Base-by-base conservation (phyloP, 2,113 vertebrate species). In the Hemichromis elongatus region DNA sequence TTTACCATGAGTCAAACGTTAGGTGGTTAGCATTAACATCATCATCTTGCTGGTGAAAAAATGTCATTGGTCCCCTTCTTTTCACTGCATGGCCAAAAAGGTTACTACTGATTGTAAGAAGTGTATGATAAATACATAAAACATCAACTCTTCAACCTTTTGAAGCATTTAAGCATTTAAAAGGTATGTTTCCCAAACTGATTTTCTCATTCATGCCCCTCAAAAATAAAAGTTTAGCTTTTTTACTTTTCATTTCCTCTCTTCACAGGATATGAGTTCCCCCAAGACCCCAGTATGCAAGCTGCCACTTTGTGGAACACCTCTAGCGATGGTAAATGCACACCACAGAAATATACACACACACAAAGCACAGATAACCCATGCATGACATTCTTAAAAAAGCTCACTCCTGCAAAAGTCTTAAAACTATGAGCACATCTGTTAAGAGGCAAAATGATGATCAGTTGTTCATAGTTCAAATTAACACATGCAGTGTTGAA, bases 271-370 rank as follows among this genome's bases (percentile, higher is more conserved):
- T 97, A 94, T 28, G 98, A 98, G 70, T 91, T 96, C 88, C 95
- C 96, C 5, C 87, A 96, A 63, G 96, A 96, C 93, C 96, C 96
- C 82, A 97, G 96, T 90, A 95, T 97, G 92, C 93, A 96, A 87
- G 97, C 97, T 87, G 95, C 97, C 2, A 96, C 97, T 5, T 96
- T 96, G 61, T 99, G 98, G 98, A 99, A 98, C 92, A 87, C 92
- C 90, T 97, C 98, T 63, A 97, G 95, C 79, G 97, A 97, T 84
- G 95, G 97, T 92, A 97, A 98, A 93, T 12, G 3, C 50, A 78
- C 73, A 82, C 80, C 19, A 4, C 33, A 78, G 70, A 77, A 73
- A 83, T 37, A n/a, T 16, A 21, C 35, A 35, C 57, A 14, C 81
- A 50, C 63, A 54, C 47, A 40, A 7, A 35, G 26, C 50, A 54